Evolutionary conservation across 2,888 invertebrate genomes (phyloP), one percentile per base, ranked within the genome.

Genomic region (Oscheius myriophilus): DNA sequence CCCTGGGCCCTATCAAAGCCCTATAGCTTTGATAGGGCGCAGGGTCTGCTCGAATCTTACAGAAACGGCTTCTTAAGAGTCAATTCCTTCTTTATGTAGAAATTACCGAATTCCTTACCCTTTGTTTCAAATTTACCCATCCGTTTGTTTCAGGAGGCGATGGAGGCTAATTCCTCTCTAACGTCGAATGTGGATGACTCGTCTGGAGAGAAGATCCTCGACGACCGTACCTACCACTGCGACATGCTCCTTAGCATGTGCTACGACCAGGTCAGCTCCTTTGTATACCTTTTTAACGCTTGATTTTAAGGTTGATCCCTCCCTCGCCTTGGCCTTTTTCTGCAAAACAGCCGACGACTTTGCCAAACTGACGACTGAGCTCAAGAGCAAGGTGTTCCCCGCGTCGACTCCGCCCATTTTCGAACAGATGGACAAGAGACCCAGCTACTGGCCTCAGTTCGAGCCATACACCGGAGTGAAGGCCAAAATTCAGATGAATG

Each of bases 201-300:
- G 6, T 49, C 49, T 9, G 53, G 53, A 23, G 26, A 53, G 43
- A 70, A 67, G 18, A 62, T 68, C 18, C 75, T 80, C 64, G 82
- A 84, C 67, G 86, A 86, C 59, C 70, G 79, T 16, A 76, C 82
- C 12, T 86, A 78, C 69, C 86, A 86, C 64, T 87, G 86, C 62
- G 76, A 82, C 23, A 82, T 81, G 72, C 54, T 85, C 49, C 71
- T 83, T 23, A 78, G 81, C 71, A 86, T 87, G 82, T 72, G 79
- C 51, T 84, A 82, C 54, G 76, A 80, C 23, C 66, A 73, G n/a
- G 76, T 75, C 45, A 18, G 14, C 21, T 16, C 16, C 53, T 55
- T 33, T 16, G 14, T 45, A 52, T 42, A 14, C n/a, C 12, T 2
- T 14, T 53, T 51, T 57, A 39, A n/a, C 11, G 33, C 25, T 33